These are phyloP conservation scores for Drosophila persimilis DNA, from an alignment of 1,140 invertebrate species.

Conservation along the genomic window DNA sequence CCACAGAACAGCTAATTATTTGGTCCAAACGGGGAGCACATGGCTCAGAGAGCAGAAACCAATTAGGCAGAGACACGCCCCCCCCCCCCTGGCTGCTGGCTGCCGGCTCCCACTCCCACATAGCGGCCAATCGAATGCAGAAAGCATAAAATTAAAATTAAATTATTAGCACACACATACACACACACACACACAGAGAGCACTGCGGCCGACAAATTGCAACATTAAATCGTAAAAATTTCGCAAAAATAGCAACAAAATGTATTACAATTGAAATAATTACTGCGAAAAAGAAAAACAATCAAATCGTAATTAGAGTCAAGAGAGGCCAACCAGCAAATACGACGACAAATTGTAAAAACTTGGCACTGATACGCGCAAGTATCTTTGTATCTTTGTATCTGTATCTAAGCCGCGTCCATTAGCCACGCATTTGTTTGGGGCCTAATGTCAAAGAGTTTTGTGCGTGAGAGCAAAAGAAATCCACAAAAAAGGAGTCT, in stretches of 20 bases:
- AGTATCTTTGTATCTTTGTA: constrained; percentile 9
- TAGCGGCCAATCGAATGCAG: constrained; percentile 21
- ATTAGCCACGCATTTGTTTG: constrained; percentile 55
- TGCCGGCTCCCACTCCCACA: constrained; percentile 13
- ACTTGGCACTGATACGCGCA: constrained; percentile 19
- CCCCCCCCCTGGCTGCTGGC: not conserved
- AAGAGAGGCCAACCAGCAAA: constrained; percentile 6
- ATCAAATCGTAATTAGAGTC: constrained; percentile 73
- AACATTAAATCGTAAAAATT: constrained; percentile 63
- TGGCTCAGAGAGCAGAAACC: constrained; percentile 38
- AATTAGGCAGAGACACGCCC: constrained; percentile 29
- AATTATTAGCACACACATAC: constrained; percentile 50
- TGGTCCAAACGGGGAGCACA: constrained; percentile 20
- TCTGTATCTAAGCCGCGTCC: constrained; percentile 49
- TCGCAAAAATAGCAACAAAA: constrained; percentile 65
- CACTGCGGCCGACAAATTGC: constrained; percentile 52
- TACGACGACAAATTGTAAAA: constrained; percentile 51
- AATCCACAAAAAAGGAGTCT: not conserved
- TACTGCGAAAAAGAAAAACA: constrained; percentile 74
- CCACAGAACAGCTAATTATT: constrained; percentile 43
- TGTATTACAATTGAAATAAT: constrained; percentile 79
- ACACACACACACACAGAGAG: constrained; percentile 7
- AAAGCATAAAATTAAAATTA: constrained; percentile 55
- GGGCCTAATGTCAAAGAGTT: constrained; percentile 49
- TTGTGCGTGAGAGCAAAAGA: constrained; percentile 35